Conservation (phyloP, 2,888 invertebrate genomes). For the Geotrupes spiniger region DNA sequence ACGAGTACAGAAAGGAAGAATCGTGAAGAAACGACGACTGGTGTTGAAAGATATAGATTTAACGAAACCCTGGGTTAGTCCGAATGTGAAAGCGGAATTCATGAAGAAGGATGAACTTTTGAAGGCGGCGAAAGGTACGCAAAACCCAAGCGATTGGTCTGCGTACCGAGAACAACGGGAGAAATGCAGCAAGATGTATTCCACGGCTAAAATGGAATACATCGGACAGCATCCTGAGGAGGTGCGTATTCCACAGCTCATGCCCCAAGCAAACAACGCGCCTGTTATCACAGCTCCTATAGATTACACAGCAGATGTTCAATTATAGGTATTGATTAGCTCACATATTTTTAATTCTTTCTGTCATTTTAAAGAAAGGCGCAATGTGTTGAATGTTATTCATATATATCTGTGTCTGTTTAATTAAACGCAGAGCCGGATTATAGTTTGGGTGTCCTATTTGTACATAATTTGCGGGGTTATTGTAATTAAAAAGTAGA, state of each 20-base stretch:
- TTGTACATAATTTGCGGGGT: too few species aligned
- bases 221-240: slow-evolving; percentile 54
- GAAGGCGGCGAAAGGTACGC: slow-evolving; percentile 50
- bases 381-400: slow-evolving; percentile 9
- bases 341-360: slow-evolving; percentile 23
- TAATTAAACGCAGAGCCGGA: background rate
- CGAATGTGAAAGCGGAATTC: slow-evolving; percentile 55
- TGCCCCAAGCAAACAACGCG: slow-evolving; percentile 48
- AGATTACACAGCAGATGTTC: slow-evolving; percentile 51
- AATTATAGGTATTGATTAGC: slow-evolving; percentile 47
- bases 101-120: slow-evolving; percentile 55
- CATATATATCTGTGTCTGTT: slow-evolving; percentile 20
- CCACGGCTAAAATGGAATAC: slow-evolving; percentile 55
- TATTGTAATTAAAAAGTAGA: too few species aligned
- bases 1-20: slow-evolving; percentile 39
- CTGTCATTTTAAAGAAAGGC: slow-evolving; percentile 13
- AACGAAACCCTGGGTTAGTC: slow-evolving; percentile 59
- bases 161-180: slow-evolving; percentile 58
- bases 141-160: slow-evolving; percentile 56
- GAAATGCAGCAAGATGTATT: slow-evolving; percentile 57
- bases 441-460: too few species aligned
- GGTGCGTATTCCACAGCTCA: slow-evolving; percentile 53
- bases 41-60: slow-evolving; percentile 44
- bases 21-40: slow-evolving; percentile 37
- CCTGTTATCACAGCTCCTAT: slow-evolving; percentile 48